These are phyloP conservation scores for Burhinus oedicnemus DNA, from an alignment of 2,113 vertebrate species.

Conservation along the genomic window DNA sequence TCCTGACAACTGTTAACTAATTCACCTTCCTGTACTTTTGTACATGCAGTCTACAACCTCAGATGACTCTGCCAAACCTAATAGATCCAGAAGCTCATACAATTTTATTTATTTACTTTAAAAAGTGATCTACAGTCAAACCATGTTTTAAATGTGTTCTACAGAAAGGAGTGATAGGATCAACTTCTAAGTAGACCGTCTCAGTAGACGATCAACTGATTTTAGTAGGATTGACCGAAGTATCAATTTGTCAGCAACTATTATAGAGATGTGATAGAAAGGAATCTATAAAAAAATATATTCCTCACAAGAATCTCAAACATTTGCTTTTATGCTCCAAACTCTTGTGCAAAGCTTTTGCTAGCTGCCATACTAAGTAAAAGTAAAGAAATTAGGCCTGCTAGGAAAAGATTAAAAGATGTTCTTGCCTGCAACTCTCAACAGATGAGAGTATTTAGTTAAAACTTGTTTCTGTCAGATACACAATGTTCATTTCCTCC, in stretches of 20 bases:
- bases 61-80: not conserved
- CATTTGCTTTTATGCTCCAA: not conserved
- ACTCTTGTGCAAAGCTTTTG: not conserved
- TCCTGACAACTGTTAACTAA: not conserved
- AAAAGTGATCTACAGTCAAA: not conserved
- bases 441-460: not conserved
- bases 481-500: not conserved
- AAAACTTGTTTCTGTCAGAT: not conserved
- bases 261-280: not conserved
- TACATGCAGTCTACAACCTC: fast-evolving
- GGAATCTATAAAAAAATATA: not conserved
- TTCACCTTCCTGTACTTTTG: not conserved
- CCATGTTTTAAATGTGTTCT: not conserved
- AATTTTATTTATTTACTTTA: not conserved
- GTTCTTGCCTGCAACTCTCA: not conserved
- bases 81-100: not conserved
- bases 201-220: not conserved
- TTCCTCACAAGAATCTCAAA: not conserved
- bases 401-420: not conserved
- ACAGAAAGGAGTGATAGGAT: not conserved
- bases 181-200: not conserved
- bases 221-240: not conserved
- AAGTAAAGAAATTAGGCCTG: not conserved
- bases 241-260: not conserved
- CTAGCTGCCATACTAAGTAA: not conserved